Evolutionary conservation across 2,797 vertebrate species (phyloP), one percentile per base, ranked within the genome.

Genomic region (Diplodus sargus): DNA sequence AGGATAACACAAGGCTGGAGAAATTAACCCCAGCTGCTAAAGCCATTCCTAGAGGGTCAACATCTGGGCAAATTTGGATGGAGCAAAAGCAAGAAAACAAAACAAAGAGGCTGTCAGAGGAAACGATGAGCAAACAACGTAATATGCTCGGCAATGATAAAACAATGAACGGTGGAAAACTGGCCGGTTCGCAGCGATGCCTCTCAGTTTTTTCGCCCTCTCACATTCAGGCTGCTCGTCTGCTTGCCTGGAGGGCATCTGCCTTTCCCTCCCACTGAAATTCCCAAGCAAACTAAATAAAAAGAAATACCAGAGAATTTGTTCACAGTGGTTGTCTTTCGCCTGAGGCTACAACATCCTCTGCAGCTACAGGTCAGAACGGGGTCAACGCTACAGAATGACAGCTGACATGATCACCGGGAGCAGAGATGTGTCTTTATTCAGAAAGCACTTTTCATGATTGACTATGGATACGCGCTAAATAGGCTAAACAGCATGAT

Each of bases 1-100:
- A 67, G 83, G 76, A 85, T 74, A 88, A 86, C 53, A 78, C 28
- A 1, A 70, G 64, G 75, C 58, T 60, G 70, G 63, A 83, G 70
- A 70, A 90, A 91, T 91, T 61, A 71, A 77, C 75, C 85, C 85
- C 88, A 93, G 87, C 91, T 91, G 87, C 75, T 85, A 30, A 59
- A 86, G 85, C 62, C 42, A 52, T 67, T 90, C 59, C 54, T 67
- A 52, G 25, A 79, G 59, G 74, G 74, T 87, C 84, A 82, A 83
- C 74, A 74, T 83, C 73, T 81, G 78, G 79, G 64, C 47, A 57
- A 57, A 23, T 79, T 69, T 65, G 66, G 67, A 65, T 5, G 22
- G 49, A 79, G 72, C 62, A 28, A 34, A 59, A 56, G 51, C 20
- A 42, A 78, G 15, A 70, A 72, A 34, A 54, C 48, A 47, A 57